Base-by-base conservation (phyloP, 2,113 vertebrate genomes). In the Panurus biarmicus region DNA sequence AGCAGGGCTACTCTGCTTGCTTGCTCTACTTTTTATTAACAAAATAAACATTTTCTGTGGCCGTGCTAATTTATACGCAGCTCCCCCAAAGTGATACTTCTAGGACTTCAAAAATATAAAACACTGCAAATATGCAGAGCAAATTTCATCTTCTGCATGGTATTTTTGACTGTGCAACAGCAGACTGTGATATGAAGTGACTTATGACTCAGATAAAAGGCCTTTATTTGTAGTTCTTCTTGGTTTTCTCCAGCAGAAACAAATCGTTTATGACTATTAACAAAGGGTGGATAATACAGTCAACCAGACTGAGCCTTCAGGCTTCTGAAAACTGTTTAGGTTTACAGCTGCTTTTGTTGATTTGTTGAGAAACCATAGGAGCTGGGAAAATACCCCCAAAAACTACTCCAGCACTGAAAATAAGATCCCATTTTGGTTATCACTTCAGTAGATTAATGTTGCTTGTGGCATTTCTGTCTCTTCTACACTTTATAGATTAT, bases 201-300 rank as follows among this genome's bases (percentile, higher is more conserved):
- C 81, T 93, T 74, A 28, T 48, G 89, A 83, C 51, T 94, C 85
- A 93, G 84, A 75, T 44, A 44, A 51, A 66, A 21, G 60, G 89
- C 45, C 36, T 89, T 87, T 87, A 83, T 85, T 95, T 89, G 45
- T 66, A 60, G 81, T 74, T 91, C 38, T 80, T 62, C 26, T 47
- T 45, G 60, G 31, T 44, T 84, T 90, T 51, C 65, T 84, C 48
- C 65, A 48, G 51, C 61, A 93, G 81, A 83, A 96, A 85, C 75
- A 91, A 89, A 92, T 86, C 14, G 20, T 77, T 95, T 93, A 35
- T 71, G 78, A 87, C 44, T 85, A 85, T 95, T 95, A 93, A 91
- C 62, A 83, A 93, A 87, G 69, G 71, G 28, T 51, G 60, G 74
- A 60, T 92, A 85, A 92, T 44, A 50, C 31, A 89, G 71, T 76